Percentiles rank a stretch among this genome's conserved stretches.
These are phyloP conservation scores for Pungitius pungitius DNA, from an alignment of 2,113 vertebrate genomes.

Conservation along the genomic window DNA sequence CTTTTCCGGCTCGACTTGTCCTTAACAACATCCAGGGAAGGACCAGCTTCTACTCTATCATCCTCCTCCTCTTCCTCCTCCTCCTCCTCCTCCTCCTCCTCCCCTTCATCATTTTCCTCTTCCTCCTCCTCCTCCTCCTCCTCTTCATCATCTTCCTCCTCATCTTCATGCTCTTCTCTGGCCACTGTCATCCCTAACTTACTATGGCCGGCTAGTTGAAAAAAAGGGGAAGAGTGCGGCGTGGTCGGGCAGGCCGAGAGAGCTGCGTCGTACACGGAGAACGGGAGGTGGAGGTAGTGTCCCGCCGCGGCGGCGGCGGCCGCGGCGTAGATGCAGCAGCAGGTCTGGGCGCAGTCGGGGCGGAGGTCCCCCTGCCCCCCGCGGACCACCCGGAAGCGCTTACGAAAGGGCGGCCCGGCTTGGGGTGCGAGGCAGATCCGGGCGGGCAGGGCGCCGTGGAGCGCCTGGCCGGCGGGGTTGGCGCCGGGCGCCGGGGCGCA, in stretches of 20 bases:
- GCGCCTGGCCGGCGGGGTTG: slow-evolving; percentile 71
- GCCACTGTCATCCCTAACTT: slow-evolving; percentile 57
- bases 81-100: slow-evolving; percentile 47
- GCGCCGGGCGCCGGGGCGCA: slow-evolving; percentile 51
- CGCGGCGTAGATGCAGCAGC: slow-evolving; percentile 91
- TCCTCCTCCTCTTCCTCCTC: slow-evolving; percentile 54
- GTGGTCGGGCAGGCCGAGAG: slow-evolving; percentile 74
- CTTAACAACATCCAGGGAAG: slow-evolving; percentile 68
- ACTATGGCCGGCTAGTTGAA: slow-evolving; percentile 73
- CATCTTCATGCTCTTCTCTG: slow-evolving; percentile 79
- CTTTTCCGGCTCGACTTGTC: slow-evolving; percentile 66
- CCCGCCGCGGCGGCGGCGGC: slow-evolving; percentile 84
- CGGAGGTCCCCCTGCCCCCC: slow-evolving; percentile 76
- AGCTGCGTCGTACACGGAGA: slow-evolving; percentile 83
- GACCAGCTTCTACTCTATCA: slow-evolving; percentile 47
- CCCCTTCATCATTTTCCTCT: slow-evolving; percentile 45
- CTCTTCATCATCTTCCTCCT: slow-evolving; percentile 64
- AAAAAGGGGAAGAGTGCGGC: slow-evolving; percentile 68
- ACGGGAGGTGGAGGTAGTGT: slow-evolving; percentile 90
- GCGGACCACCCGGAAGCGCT: slow-evolving; percentile 89
- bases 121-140: slow-evolving; percentile 50
- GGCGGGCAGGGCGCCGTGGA: slow-evolving; percentile 74
- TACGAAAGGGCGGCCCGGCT: slow-evolving; percentile 85
- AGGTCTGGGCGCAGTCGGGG: slow-evolving; percentile 86
- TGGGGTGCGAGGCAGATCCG: slow-evolving; percentile 87